Percentiles rank a stretch among this genome's conserved stretches.
phyloP scores from a whole-genome alignment of 2,113 vertebrate species.

The Trochalopteron elliotii region DNA sequence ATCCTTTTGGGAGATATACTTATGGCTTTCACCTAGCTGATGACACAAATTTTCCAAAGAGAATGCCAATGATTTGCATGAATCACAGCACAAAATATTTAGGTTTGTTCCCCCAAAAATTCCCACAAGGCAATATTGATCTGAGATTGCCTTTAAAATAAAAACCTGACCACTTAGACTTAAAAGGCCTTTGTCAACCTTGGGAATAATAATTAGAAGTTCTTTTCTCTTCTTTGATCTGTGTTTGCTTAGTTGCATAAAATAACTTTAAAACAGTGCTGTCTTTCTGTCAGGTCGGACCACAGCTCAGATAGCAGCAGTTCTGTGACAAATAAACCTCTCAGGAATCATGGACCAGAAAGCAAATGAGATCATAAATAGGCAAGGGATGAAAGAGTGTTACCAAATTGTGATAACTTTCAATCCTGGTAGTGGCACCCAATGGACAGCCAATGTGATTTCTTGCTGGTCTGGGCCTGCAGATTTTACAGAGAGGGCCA shows the following conservation, averaged over 20 bases:
- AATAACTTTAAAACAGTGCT: background rate
- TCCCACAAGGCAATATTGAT: background rate
- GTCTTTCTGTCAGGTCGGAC: background rate
- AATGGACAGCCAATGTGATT: background rate
- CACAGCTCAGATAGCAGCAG: background rate
- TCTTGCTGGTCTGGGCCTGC: background rate
- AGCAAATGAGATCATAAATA: background rate
- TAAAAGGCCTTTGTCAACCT: background rate
- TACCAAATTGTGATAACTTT: background rate
- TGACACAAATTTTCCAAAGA: background rate
- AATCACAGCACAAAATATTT: background rate
- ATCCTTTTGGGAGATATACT: background rate
- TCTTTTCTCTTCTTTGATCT: background rate
- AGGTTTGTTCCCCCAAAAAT: background rate
- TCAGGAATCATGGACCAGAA: background rate
- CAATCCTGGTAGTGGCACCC: background rate
- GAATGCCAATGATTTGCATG: background rate
- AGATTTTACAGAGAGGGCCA: background rate
- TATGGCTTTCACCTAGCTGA: background rate
- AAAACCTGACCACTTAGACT: background rate
- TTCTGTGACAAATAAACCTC: background rate
- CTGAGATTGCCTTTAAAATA: background rate
- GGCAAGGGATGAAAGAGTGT: background rate
- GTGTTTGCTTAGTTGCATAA: background rate
- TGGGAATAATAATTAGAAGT: background rate